Evolutionary conservation across 2,113 vertebrate genomes (phyloP), one percentile per base, ranked within the genome.

Genomic region (Hydrochoerus hydrochaeris): DNA sequence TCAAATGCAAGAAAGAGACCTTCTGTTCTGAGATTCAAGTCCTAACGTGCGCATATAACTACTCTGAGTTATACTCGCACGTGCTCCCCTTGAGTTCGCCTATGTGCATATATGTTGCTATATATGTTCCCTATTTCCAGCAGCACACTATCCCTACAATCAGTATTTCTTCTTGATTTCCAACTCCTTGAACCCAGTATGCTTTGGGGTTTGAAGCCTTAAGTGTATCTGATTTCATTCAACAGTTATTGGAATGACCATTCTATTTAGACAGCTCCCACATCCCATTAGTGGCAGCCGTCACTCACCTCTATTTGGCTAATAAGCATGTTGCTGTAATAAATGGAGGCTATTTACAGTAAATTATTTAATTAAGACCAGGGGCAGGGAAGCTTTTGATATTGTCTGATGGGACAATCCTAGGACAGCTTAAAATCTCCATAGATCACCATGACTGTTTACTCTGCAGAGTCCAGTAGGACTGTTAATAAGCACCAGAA

Each of bases 161-260:
- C 58, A 52, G 46, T 24, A 58, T 81, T 94, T 83, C 69, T 88
- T 69, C 12, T 60, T 83, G 12, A 30, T 95, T 35, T 17, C 46
- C 63, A 91, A 63, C 32, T 88, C 16, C 35, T 32, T 54, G 49
- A 82, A 93, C 32, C 28, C 20, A 65, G 32, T 30, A 19, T 16
- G 17, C 19, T 91, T 16, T 10, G 57, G 58, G 96, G 97, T 92
- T 98, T 97, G 93, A 97, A 98, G 97, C 86, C 96, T 98, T 99
- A 99, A 99, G 98, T 99, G 99, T 98, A 98, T 98, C 83, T 98
- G 98, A 98, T 98, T 99, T 99, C 99, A 99, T 99, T 98, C 98
- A 96, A 94, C 98, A 84, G 87, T 95, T 97, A 98, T 98, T 98
- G 98, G 98, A 98, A 62, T 35, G 98, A 99, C 98, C 98, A 98